A percentile compares a stretch with the other conserved stretches of the same genome.
phyloP scores from a whole-genome alignment of 2,113 vertebrate genomes.

The Tor tambroides region DNA sequence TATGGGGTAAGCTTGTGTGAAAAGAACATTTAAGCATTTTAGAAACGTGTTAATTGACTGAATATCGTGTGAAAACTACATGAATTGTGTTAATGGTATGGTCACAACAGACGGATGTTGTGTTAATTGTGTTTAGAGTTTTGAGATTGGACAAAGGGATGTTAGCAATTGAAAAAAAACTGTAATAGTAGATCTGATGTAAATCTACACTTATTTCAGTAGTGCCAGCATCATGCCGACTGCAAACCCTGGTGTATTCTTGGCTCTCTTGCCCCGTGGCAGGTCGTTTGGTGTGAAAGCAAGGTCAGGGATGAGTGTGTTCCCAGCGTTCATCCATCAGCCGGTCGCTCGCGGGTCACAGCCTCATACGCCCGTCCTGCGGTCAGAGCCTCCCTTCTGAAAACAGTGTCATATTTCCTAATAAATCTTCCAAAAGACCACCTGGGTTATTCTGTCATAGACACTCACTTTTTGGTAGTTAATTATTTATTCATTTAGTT shows the following conservation, averaged over 20 bases:
- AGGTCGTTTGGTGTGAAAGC: constrained; percentile 13
- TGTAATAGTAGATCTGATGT: too few relatives aligned
- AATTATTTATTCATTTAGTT: background rate
- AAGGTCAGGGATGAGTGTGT: constrained; percentile 12
- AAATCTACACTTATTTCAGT: background rate
- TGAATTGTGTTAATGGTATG: too few relatives aligned
- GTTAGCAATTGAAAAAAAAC: too few relatives aligned
- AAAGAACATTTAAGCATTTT: too few relatives aligned
- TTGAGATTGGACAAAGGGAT: too few relatives aligned
- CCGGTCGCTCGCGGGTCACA: constrained; percentile 61
- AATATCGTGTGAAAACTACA: too few relatives aligned
- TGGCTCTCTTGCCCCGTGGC: background rate
- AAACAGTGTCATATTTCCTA: background rate
- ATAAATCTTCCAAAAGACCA: constrained; percentile 16
- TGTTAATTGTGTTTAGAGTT: too few relatives aligned
- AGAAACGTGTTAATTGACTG: too few relatives aligned
- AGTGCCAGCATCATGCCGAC: background rate
- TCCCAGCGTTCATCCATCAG: constrained; percentile 33
- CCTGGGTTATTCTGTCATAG: background rate
- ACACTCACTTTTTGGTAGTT: background rate
- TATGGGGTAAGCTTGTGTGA: too few relatives aligned
- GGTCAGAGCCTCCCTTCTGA: too few relatives aligned
- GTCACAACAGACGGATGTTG: too few relatives aligned
- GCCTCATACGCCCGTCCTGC: constrained; percentile 51
- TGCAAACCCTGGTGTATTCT: background rate